These are phyloP conservation scores for Myotis brandtii DNA, from an alignment of 2,113 vertebrate genomes.

Conservation along the genomic window DNA sequence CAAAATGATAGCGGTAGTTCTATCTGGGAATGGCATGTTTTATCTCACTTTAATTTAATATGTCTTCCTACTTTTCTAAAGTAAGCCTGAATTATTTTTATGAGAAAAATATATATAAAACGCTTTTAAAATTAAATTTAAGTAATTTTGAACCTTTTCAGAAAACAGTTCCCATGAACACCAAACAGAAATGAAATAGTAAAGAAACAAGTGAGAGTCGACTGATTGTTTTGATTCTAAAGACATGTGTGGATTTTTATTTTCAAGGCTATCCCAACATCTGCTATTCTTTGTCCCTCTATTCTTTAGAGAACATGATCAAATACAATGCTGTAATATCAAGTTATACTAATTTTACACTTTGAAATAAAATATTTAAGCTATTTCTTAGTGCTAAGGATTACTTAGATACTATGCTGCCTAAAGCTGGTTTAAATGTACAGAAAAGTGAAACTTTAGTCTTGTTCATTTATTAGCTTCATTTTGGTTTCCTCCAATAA, in stretches of 20 bases:
- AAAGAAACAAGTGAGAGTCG: not conserved
- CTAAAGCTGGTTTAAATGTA: not conserved
- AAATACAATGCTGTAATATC: not conserved
- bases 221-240: not conserved
- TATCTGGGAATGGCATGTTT: not conserved
- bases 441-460: slow-evolving; percentile 1
- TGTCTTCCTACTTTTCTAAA: slow-evolving; percentile 32
- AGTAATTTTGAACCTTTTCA: not conserved
- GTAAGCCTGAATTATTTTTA: not conserved
- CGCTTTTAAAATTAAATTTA: slow-evolving; percentile 40
- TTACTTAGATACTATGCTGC: not conserved
- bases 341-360: slow-evolving; percentile 31
- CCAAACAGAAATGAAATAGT: not conserved
- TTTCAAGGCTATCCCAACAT: not conserved
- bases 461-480: slow-evolving; percentile 30
- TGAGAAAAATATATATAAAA: not conserved
- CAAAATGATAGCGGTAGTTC: not conserved
- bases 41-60: not conserved
- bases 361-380: slow-evolving; percentile 50
- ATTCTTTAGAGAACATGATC: not conserved
- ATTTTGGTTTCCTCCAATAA: slow-evolving; percentile 19
- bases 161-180: not conserved
- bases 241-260: not conserved
- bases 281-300: not conserved
- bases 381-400: not conserved